These are phyloP conservation scores for Eumeta japonica DNA, from an alignment of 1,140 invertebrate species.

Conservation along the genomic window DNA sequence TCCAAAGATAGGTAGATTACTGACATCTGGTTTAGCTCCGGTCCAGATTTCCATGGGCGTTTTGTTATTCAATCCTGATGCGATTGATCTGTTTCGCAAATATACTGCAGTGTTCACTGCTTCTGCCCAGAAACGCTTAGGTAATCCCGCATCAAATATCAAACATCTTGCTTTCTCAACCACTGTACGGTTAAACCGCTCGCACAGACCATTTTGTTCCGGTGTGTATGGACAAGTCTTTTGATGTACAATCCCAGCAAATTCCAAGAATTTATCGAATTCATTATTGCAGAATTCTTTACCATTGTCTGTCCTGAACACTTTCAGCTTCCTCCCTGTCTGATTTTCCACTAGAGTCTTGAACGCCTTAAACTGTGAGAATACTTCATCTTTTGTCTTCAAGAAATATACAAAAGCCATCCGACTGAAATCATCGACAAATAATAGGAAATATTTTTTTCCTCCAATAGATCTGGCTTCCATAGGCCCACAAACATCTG, in stretches of 20 bases:
- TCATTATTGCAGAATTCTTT: slow-evolving; percentile 8
- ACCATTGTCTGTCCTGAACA: no score
- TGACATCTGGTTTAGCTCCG: slow-evolving; percentile 20
- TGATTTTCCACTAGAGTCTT: slow-evolving; percentile 11
- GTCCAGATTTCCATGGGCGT: slow-evolving; percentile 31
- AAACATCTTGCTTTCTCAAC: no score
- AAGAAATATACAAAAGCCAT: no score
- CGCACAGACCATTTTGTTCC: no score
- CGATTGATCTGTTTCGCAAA: slow-evolving; percentile 3
- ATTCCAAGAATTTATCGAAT: slow-evolving; percentile 2
- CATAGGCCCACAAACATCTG: no score
- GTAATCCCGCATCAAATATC: no score
- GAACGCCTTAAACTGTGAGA: slow-evolving; percentile 14
- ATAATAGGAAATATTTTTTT: slow-evolving; percentile 18
- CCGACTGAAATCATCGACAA: slow-evolving; percentile 21
- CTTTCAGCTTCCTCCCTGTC: slow-evolving; percentile 12
- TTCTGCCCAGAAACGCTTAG: no score
- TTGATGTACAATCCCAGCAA: slow-evolving; percentile 3
- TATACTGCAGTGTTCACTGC: slow-evolving; percentile 9
- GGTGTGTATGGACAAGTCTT: no score
- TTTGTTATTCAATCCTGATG: slow-evolving; percentile 10
- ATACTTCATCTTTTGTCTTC: slow-evolving; percentile 19
- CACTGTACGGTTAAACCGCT: no score
- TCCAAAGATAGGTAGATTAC: slow-evolving; percentile 26
- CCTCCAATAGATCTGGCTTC: slow-evolving; percentile 14